Evolutionary conservation across 2,797 vertebrate genomes (phyloP), one percentile per base, ranked within the genome.

Genomic region (Hypotaenidia okinawae): DNA sequence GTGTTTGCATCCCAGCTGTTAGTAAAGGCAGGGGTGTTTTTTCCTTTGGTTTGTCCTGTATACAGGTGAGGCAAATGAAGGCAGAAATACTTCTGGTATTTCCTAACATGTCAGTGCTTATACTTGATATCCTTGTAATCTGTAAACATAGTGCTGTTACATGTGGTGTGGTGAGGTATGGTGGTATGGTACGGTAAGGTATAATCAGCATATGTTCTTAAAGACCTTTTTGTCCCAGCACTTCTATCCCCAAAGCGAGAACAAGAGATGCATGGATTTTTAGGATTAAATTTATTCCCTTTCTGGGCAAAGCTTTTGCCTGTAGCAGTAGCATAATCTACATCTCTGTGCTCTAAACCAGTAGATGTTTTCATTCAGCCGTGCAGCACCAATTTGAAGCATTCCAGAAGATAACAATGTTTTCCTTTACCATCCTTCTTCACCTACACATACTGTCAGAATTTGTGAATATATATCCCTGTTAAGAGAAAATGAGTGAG

Each of bases 21-120:
- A 6, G 21, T 25, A 22, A 32, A 2, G 22, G 16, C 16, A 58
- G 61, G 16, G 37, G 16, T 11, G 24, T 32, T 52, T 67, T 78
- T 47, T 55, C 39, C n/a, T 86, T 74, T 39, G 17, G 19, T 81
- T 77, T 81, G 54, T 78, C 49, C n/a, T 64, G 35, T 57, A 23
- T 6, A 14, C 9, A 7, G 0, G 0, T 21, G 55, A 77, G 58
- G 43, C 52, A 88, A 51, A 62, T 2, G 2, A 75, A 78, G 23
- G 35, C 55, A 58, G 39, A 61, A 75, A 13, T 77, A 39, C 3
- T 87, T 59, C 9, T 55, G 63, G 16, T 15, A 49, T 69, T 81
- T 68, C 6, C 4, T 33, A 43, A 45, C 7, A 85, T 87, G 35
- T 6, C 21, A 19, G 25, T 76, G 52, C 49, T 90, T 59, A 12